Evolutionary conservation across 2,888 invertebrate genomes (phyloP).

Genomic region (Lepas anatifera): DNA sequence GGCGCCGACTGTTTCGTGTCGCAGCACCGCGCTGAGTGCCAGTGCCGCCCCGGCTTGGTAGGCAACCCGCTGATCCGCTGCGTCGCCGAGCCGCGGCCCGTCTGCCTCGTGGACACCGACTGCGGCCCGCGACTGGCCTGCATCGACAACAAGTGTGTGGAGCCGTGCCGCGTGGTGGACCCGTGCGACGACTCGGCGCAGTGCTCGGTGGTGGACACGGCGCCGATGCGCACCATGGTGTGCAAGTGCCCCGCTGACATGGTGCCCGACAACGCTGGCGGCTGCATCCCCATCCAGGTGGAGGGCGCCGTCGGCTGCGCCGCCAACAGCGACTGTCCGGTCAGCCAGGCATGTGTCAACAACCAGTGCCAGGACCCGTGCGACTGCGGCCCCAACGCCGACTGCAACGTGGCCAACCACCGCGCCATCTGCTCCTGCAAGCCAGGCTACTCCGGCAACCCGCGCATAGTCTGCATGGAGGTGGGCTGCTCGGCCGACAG

Average conservation of each 20-base stretch:
- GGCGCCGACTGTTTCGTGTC: constrained; percentile 55
- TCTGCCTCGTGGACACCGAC: constrained; percentile 63
- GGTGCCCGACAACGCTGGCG: constrained; percentile 63
- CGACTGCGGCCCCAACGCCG: constrained; percentile 61
- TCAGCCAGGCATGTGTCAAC: constrained; percentile 61
- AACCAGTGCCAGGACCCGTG: constrained; percentile 74
- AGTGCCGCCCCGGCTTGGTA: constrained; percentile 66
- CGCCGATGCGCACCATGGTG: constrained; percentile 36
- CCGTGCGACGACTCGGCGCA: constrained; percentile 26
- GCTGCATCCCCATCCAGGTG: constrained; percentile 47
- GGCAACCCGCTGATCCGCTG: constrained; percentile 64
- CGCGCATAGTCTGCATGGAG: constrained; percentile 22
- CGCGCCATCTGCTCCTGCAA: constrained; percentile 27
- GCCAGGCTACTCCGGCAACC: constrained; percentile 26
- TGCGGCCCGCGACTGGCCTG: constrained; percentile 72
- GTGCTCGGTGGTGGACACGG: constrained; percentile 27
- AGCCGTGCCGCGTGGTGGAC: constrained; percentile 51
- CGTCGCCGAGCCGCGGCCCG: constrained; percentile 38
- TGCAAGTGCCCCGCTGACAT: constrained; percentile 77
- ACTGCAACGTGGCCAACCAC: constrained; percentile 26
- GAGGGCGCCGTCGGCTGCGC: constrained; percentile 48
- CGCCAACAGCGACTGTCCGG: constrained; percentile 59
- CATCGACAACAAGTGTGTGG: constrained; percentile 59
- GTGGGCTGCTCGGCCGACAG: constrained; percentile 43
- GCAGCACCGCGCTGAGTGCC: constrained; percentile 67